Base-by-base conservation (phyloP, 2,888 invertebrate species). In the Tipula vernalis region DNA sequence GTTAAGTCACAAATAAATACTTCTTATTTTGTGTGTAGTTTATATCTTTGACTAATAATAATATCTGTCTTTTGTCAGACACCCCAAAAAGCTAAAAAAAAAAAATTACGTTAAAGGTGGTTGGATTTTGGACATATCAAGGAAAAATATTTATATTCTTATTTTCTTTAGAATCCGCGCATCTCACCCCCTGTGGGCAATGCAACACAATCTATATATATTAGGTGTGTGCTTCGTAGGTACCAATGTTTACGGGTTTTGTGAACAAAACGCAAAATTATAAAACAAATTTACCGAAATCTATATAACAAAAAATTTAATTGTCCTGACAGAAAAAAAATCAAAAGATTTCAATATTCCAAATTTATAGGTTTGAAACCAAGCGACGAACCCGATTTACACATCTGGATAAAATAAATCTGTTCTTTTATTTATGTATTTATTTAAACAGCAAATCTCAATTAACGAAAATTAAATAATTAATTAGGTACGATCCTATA, bases 1-100 rank as follows among this genome's bases (percentile, higher is more conserved):
- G 84, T 84, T 84, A 84, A 84, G 84, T 84, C 84, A 84, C 13
- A 84, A 84, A 84, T 41, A 71, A 71, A 71, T 71, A 71, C 71
- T 71, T 71, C 71, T 71, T 71, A 71, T 71, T 71, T 28, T 71
- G 28, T 71, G 18, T 71, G 3, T 8, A 12, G n/a, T 28, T 28
- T 83, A 36, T 84, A 84, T 41, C 41, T 39, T 84, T 84, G 39
- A n/a, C 84, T 84, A 84, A 84, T 84, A 84, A 39, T 71, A 71
- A 71, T 71, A 71, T 71, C 71, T 71, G 71, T 71, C 28, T 18
- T 71, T 71, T 71, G 71, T 71, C 71, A 71, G 8, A 71, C 28
- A 18, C 28, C 18, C 18, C 57, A 8, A 15, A 15, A 47, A 57
- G 1, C 18, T 18, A 41, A 51, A 12, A 51, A 15, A 12, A 51